Base-by-base conservation (phyloP, 1,140 invertebrate genomes). In the Bilobella aurantiaca region DNA sequence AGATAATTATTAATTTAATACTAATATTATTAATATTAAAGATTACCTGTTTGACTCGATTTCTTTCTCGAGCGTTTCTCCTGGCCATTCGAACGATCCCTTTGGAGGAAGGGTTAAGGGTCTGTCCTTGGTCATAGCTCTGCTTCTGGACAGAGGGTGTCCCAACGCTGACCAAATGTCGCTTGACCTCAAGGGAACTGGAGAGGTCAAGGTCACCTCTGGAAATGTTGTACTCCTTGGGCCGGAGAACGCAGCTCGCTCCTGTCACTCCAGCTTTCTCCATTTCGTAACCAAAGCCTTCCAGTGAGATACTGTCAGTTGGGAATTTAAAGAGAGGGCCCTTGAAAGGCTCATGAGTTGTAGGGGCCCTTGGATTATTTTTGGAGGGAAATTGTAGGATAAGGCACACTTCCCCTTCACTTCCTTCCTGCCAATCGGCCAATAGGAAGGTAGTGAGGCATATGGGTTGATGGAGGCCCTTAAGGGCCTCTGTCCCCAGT, bases 11-110 rank as follows among this genome's bases (percentile, higher is more conserved):
- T n/a, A n/a, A n/a, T n/a, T n/a, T n/a, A n/a, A n/a, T n/a, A n/a
- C n/a, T n/a, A n/a, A n/a, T n/a, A n/a, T n/a, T n/a, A n/a, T n/a
- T n/a, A n/a, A n/a, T n/a, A n/a, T n/a, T n/a, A n/a, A n/a, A 42
- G 37, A 12, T 53, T 53, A 83, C 81, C 64, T 80, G 75, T 69
- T 81, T 80, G 14, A 83, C 82, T 16, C 82, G 74, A 73, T 83
- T 83, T 37, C 82, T 70, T 73, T 83, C 82, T 1, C 82, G 72
- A 63, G 82, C 81, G 74, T 83, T 83, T 30, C 82, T 71, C 30
- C 81, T 74, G 14, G 80, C 78, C 30, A 82, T 80, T 37, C 79
- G 74, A 28, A 30, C 30, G 5, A 32, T 3, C 3, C 58, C 58
- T 29, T 59, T 59, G 14, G 14, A 28, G 8, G 27, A 59, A 53